Conservation (phyloP, 2,888 invertebrate genomes). For the Ectemnius lituratus region DNA sequence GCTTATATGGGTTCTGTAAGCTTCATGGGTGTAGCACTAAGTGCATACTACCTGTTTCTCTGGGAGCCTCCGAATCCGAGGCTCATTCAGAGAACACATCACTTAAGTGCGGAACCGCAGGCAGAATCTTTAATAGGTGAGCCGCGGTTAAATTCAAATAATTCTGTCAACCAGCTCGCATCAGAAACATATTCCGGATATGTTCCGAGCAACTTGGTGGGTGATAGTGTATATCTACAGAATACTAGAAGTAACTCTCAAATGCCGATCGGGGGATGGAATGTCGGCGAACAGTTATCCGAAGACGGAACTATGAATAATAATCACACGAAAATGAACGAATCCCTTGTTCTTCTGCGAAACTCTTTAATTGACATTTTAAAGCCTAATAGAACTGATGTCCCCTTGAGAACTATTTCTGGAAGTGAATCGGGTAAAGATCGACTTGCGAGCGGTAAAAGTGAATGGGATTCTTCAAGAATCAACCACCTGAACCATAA, state of each 20-base stretch:
- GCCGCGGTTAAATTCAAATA: neutral
- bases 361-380: slow-evolving; percentile 30
- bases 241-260: neutral
- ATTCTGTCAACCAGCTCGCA: neutral
- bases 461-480: neutral
- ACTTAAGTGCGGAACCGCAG: slow-evolving; percentile 52
- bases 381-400: slow-evolving; percentile 6
- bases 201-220: neutral
- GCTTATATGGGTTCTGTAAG: slow-evolving; percentile 92
- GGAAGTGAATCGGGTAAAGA: slow-evolving; percentile 21
- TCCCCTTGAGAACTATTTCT: slow-evolving; percentile 24
- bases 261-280: slow-evolving; percentile 15
- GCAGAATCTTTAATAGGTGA: slow-evolving; percentile 50
- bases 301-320: neutral
- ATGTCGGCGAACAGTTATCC: neutral
- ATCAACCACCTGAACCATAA: neutral
- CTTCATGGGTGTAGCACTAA: slow-evolving; percentile 89
- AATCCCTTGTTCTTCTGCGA: slow-evolving; percentile 20
- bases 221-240: neutral
- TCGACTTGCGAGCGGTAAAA: slow-evolving; percentile 4
- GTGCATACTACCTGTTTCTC: slow-evolving; percentile 89
- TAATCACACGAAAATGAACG: slow-evolving; percentile 18
- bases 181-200: neutral
- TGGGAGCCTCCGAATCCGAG: slow-evolving; percentile 85
- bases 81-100: slow-evolving; percentile 62